phyloP scores from a whole-genome alignment of 1,140 invertebrate genomes.

The Cyclina sinensis region DNA sequence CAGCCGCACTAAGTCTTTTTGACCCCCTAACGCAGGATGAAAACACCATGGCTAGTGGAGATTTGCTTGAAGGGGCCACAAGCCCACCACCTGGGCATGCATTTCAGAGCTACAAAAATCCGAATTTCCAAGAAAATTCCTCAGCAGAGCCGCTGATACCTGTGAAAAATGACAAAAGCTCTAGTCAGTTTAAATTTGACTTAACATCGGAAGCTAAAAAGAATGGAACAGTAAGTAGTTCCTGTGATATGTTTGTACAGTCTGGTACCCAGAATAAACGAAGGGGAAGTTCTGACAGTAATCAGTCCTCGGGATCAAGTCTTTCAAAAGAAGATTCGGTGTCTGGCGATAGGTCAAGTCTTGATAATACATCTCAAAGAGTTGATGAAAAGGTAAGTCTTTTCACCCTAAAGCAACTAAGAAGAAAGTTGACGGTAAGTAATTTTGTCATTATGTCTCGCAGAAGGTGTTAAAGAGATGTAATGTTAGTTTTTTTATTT shows the following conservation, averaged over 20 bases:
- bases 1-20: slow-evolving; percentile 80
- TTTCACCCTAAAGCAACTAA: no score
- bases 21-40: slow-evolving; percentile 80
- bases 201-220: background rate
- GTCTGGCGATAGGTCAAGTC: slow-evolving; percentile 49
- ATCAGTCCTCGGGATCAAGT: slow-evolving; percentile 73
- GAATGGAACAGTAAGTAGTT: slow-evolving; percentile 6
- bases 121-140: slow-evolving; percentile 25
- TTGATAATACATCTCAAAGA: slow-evolving; percentile 73
- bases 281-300: slow-evolving; percentile 68
- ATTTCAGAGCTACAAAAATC: slow-evolving; percentile 22
- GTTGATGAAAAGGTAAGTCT: slow-evolving; percentile 80
- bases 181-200: slow-evolving; percentile 46
- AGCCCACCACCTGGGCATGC: slow-evolving; percentile 13
- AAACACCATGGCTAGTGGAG: slow-evolving; percentile 45
- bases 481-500: no score
- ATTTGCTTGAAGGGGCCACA: slow-evolving; percentile 59
- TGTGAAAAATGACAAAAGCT: background rate
- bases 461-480: no score
- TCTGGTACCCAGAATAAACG: slow-evolving; percentile 1
- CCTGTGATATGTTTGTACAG: slow-evolving; percentile 23
- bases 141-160: slow-evolving; percentile 16
- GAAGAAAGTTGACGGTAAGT: no score
- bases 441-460: no score
- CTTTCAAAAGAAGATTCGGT: slow-evolving; percentile 69